Conservation (phyloP, 1,140 invertebrate species). For the Nymphalis io region DNA sequence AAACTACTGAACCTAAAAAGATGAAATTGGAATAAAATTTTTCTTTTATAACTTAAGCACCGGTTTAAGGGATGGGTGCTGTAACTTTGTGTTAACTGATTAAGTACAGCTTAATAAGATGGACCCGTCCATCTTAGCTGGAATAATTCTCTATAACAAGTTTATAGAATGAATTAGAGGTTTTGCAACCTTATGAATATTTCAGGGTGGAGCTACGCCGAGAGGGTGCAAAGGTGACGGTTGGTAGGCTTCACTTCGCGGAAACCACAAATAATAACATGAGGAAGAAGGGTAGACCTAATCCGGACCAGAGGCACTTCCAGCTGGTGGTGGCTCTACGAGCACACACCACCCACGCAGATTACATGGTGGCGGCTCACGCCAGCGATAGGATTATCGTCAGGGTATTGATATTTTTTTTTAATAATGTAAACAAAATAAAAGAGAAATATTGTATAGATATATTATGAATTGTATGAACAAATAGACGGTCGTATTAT, state of each 20-base stretch:
- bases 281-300: slow-evolving; percentile 98
- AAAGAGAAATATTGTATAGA: too few species aligned
- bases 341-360: slow-evolving; percentile 91
- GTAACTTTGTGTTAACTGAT: too few species aligned
- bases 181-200: background rate
- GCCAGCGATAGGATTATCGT: slow-evolving; percentile 98
- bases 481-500: too few species aligned
- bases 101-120: too few species aligned
- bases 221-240: slow-evolving; percentile 94
- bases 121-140: too few species aligned
- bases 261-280: slow-evolving; percentile 99
- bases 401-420: slow-evolving; percentile 83
- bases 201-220: slow-evolving; percentile 91
- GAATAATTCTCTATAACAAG: too few species aligned
- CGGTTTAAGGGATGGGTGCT: too few species aligned
- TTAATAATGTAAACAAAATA: slow-evolving; percentile 26
- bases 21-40: too few species aligned
- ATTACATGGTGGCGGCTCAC: slow-evolving; percentile 90
- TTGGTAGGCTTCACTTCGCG: slow-evolving; percentile 97
- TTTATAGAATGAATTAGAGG: too few species aligned
- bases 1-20: too few species aligned
- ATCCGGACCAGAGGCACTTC: slow-evolving; percentile 98
- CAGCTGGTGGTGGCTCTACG: slow-evolving; percentile 95
- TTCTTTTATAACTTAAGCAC: too few species aligned
- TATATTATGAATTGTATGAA: too few species aligned